Conservation (phyloP, 2,888 invertebrate genomes). For the Fissipunctia ypsillon region DNA sequence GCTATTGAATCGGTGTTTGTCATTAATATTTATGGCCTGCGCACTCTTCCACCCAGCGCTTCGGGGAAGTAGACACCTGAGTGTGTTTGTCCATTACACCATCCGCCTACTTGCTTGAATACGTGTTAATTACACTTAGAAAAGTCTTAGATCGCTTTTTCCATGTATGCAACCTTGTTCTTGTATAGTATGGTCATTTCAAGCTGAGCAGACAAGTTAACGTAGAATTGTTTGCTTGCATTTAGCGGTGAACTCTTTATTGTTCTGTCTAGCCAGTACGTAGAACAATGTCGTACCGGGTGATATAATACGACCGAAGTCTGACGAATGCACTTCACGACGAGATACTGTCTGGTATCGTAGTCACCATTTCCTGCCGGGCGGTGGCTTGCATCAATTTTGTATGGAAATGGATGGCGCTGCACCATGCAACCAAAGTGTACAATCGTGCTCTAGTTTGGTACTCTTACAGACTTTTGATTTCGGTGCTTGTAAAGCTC, state of each 20-base stretch:
- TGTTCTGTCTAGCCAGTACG: slow-evolving; percentile 45
- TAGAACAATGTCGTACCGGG: slow-evolving; percentile 68
- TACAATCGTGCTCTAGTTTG: slow-evolving; percentile 65
- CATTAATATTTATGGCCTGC: slow-evolving; percentile 88
- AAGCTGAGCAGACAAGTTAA: slow-evolving; percentile 50
- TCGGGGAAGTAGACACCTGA: slow-evolving; percentile 82
- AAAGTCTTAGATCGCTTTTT: slow-evolving; percentile 52
- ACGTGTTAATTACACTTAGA: slow-evolving; percentile 71
- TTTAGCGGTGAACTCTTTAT: slow-evolving; percentile 50
- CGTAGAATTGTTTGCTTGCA: slow-evolving; percentile 41
- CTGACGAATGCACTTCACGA: slow-evolving; percentile 72
- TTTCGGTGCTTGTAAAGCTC: slow-evolving; percentile 16
- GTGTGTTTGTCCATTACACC: slow-evolving; percentile 82
- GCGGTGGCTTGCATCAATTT: slow-evolving; percentile 76
- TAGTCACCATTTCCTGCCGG: slow-evolving; percentile 76
- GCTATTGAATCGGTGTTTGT: slow-evolving; percentile 85
- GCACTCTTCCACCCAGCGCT: slow-evolving; percentile 82
- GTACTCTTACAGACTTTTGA: slow-evolving; percentile 25
- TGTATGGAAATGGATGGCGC: slow-evolving; percentile 78
- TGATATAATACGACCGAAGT: slow-evolving; percentile 70
- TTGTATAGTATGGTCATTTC: slow-evolving; percentile 47
- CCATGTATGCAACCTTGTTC: slow-evolving; percentile 39
- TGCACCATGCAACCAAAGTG: slow-evolving; percentile 69
- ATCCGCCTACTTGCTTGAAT: slow-evolving; percentile 68
- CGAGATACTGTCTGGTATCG: slow-evolving; percentile 74